Conservation (phyloP, 2,888 invertebrate genomes). For the Caenorhabditis imperialis region DNA sequence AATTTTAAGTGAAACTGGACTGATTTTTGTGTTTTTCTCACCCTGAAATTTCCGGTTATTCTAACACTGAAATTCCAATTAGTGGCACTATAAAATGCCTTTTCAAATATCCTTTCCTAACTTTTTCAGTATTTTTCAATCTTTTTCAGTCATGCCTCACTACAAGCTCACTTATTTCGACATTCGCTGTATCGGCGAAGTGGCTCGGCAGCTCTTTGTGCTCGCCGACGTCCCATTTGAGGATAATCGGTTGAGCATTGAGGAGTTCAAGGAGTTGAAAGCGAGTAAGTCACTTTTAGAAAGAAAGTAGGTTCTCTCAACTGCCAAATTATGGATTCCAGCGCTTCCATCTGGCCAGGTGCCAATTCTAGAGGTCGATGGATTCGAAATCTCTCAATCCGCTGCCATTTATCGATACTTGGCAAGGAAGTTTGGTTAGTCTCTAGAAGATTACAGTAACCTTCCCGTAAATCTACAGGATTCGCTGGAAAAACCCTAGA, state of each 20-base stretch:
- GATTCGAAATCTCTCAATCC: slow-evolving; percentile 26
- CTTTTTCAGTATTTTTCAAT: too few species aligned
- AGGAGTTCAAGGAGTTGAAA: slow-evolving; percentile 24
- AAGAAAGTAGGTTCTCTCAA: background rate
- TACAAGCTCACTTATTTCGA: slow-evolving; percentile 55
- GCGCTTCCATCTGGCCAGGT: slow-evolving; percentile 28
- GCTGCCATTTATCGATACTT: slow-evolving; percentile 22
- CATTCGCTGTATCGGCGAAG: slow-evolving; percentile 44
- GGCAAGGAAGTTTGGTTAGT: slow-evolving; percentile 28
- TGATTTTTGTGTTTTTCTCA: too few species aligned
- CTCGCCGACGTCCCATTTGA: slow-evolving; percentile 24
- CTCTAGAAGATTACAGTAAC: too few species aligned
- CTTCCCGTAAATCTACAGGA: too few species aligned
- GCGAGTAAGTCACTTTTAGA: slow-evolving; percentile 1
- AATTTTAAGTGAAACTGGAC: too few species aligned
- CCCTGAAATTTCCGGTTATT: too few species aligned
- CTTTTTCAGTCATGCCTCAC: slow-evolving; percentile 17
- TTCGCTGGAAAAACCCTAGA: slow-evolving; percentile 37
- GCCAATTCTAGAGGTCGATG: slow-evolving; percentile 24
- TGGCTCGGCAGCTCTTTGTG: slow-evolving; percentile 27
- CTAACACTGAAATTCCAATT: too few species aligned
- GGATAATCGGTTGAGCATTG: slow-evolving; percentile 22
- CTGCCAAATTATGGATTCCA: too few species aligned
- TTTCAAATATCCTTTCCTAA: too few species aligned
- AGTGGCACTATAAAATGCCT: too few species aligned